Evolutionary conservation across 2,888 invertebrate genomes (phyloP), one percentile per base, ranked within the genome.

Genomic region (Cheilosia vulpina): DNA sequence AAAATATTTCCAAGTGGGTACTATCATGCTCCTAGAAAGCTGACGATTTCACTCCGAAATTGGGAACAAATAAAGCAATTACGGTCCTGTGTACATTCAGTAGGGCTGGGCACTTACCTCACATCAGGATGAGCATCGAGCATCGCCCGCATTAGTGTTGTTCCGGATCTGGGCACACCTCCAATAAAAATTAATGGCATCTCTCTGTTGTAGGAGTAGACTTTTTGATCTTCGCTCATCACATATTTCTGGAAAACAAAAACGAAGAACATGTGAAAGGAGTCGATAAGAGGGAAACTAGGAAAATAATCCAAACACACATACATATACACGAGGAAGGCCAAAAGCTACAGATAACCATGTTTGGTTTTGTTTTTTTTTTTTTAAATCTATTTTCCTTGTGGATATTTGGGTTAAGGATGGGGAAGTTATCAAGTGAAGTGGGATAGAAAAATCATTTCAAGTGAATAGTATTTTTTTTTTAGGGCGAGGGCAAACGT

Each of bases 121-220:
- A 99, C 97, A 90, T 97, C 97, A 17, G 98, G 97, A 94, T 99
- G 99, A 87, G 99, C 98, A 93, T 99, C 99, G 89, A 99, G 93
- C 97, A 99, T 98, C 87, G 98, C 98, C 90, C 99, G 94, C 96
- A 98, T 98, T 88, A 99, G 94, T 85, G 99, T 99, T 55, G 99
- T 99, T 71, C 99, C 99, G 65, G 98, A 98, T 89, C 99, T 95
- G 76, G 99, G 99, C 91, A 99, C 98, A 87, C 99, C 99, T 79
- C 99, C 99, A 92, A 99, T 98, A 93, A 98, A 98, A 92, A 98
- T 97, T 89, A 98, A 94, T 89, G 98, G 98, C 96, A 98, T 97
- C 89, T 96, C 95, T 89, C 97, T 94, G 91, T 97, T 96, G 93
- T 97, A 97, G 80, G 94, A 93, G 92, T 95, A 96, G 73, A 93